Evolutionary conservation across 1,140 invertebrate species (phyloP), one percentile per base, ranked within the genome.

Genomic region (Bombus pascuorum): DNA sequence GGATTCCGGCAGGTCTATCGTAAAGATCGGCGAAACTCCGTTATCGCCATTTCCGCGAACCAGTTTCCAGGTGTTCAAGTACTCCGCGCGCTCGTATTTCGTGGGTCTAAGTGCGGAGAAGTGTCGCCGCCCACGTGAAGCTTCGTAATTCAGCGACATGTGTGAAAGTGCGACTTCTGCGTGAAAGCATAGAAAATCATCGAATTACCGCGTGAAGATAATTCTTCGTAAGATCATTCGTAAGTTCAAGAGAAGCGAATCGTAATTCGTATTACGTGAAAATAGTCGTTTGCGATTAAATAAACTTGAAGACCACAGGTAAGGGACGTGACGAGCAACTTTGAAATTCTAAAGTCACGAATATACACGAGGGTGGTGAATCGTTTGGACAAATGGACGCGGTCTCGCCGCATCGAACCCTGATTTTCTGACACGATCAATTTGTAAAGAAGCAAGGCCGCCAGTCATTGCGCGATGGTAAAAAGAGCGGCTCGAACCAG

Each of bases 401-500:
- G 73, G n/a, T 66, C 15, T n/a, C 37, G 70, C 59, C 34, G 44
- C 25, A 71, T 59, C 25, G 72, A 65, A 66, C 81, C 71, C 66
- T 25, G 86, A 74, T 83, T 77, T 68, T 42, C 76, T 78, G 86
- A 68, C 65, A 66, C 78, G 85, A 88, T 91, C 92, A 91, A 93
- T 93, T 93, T 92, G 92, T 93, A 90, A 88, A 89, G 70, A 77
- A 87, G 78, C 86, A 86, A 83, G 85, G 88, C 44, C 79, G 71
- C 74, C 76, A 80, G 85, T 86, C 68, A 57, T 59, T 77, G 80
- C 57, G 53, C 28, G 6, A 44, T 3, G 34, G 62, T 53, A 90
- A 92, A 92, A 92, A 91, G 85, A 59, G 68, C 78, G 83, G 72
- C 86, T 88, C 74, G 82, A 66, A 75, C 86, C 86, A 71, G 70